Conservation (phyloP, 2,797 vertebrate species). For the Nannoperca obscura region DNA sequence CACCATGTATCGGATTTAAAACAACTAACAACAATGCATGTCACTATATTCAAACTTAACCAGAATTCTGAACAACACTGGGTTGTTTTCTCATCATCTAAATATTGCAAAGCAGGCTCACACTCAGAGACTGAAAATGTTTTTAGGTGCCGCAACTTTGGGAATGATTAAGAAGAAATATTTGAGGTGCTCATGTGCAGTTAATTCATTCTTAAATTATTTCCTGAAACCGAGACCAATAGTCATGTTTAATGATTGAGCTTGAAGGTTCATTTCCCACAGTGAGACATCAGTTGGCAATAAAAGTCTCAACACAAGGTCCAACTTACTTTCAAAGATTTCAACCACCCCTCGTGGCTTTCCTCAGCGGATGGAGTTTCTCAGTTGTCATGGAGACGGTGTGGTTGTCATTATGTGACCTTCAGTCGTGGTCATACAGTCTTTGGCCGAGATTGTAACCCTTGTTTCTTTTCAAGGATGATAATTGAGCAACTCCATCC, state of each 20-base stretch:
- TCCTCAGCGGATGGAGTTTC: background rate
- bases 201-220: background rate
- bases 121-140: background rate
- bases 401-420: background rate
- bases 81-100: background rate
- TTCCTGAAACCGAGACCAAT: background rate
- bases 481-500: background rate
- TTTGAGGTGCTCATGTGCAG: background rate
- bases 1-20: background rate
- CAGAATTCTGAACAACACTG: background rate
- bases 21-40: background rate
- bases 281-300: background rate
- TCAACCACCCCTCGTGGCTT: background rate
- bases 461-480: background rate
- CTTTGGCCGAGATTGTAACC: background rate
- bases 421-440: background rate
- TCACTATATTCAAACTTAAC: background rate
- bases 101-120: background rate
- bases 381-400: background rate
- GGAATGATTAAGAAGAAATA: background rate
- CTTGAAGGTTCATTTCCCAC: background rate
- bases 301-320: background rate
- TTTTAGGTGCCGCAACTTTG: background rate
- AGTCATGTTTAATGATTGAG: background rate
- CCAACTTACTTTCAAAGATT: background rate